Base-by-base conservation (phyloP, 2,888 invertebrate genomes). In the Luperina nickerlii region DNA sequence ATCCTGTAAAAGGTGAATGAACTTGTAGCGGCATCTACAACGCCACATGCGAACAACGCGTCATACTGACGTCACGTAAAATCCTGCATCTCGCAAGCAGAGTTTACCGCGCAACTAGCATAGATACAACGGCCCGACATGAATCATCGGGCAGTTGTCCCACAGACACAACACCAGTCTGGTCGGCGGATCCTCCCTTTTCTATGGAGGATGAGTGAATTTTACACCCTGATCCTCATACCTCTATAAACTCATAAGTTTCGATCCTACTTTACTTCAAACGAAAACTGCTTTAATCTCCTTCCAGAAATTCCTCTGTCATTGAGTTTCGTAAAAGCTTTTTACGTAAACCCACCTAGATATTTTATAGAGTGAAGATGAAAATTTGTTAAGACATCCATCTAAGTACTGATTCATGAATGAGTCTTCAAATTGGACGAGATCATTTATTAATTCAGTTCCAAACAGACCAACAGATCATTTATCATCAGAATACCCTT, bases 371-470 rank as follows among this genome's bases (percentile, higher is more conserved):
- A 48, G 18, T n/a, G 60, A 0, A 67, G 11, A 48, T 51, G 11
- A 51, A 18, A 4, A 54, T 48, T 66, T 54, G 42, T 15, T 54
- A 54, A 7, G 54, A 57, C 11, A 54, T 32, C 27, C 15, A 54
- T 67, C n/a, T 62, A n/a, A 38, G 1, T 45, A 45, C 51, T 27
- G 62, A 54, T 73, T 60, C 32, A 62, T 27, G 45, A 80, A 73
- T 27, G 9, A 13, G 74, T 27, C 32, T 45, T 18, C 48, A 67
- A 74, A 68, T 57, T 6, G 1, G 60, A 24, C 54, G 54, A 60
- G 51, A 70, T 81, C 60, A 81, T 81, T 81, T 60, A 81, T 81
- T 69, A 81, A 42, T 54, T 32, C 13, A 69, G 15, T 60, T 24
- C 5, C 13, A 15, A 69, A 38, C 48, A n/a, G 15, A 81, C 78